A percentile compares a stretch with the other conserved stretches of the same genome.
phyloP scores from a whole-genome alignment of 2,888 invertebrate genomes.

The Drosophila buzzatii region DNA sequence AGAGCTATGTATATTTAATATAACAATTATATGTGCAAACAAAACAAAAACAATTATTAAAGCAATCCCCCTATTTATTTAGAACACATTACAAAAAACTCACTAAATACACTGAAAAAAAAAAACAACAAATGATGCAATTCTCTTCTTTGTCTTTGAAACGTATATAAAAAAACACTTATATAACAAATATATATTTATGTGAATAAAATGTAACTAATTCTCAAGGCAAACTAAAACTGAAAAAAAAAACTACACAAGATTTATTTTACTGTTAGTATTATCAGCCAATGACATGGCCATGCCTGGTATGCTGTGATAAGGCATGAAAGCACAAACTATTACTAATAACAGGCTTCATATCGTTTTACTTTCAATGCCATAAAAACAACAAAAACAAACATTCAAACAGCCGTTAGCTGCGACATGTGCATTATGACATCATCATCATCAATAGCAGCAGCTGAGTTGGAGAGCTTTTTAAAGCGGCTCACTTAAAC shows the following conservation, averaged over 20 bases:
- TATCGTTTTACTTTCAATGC: constrained; percentile 46
- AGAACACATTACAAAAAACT: constrained; percentile 53
- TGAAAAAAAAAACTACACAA: constrained; percentile 18
- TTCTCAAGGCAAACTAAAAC: constrained; percentile 76
- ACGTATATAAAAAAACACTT: constrained; percentile 41
- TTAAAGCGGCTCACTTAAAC: constrained; percentile 18
- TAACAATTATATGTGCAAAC: constrained; percentile 53
- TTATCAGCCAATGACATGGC: constrained; percentile 28
- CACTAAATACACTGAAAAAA: constrained; percentile 39
- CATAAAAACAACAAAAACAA: constrained; percentile 8
- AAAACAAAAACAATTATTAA: constrained; percentile 52
- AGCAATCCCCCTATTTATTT: constrained; percentile 79
- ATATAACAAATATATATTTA: constrained; percentile 70
- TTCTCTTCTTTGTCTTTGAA: constrained; percentile 70
- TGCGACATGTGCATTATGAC: constrained; percentile 50
- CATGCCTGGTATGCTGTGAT: constrained; percentile 49
- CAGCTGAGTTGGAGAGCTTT: constrained; percentile 46
- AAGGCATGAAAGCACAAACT: constrained; percentile 42
- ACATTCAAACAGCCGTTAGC: constrained; percentile 52
- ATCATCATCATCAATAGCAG: constrained; percentile 41
- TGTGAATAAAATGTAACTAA: constrained; percentile 81
- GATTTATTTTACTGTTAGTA: constrained; percentile 22
- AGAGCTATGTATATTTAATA: constrained; percentile 74
- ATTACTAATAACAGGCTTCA: constrained; percentile 23
- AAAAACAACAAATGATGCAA: constrained; percentile 48